phyloP scores from a whole-genome alignment of 2,113 vertebrate species.

The Mustela nigripes region DNA sequence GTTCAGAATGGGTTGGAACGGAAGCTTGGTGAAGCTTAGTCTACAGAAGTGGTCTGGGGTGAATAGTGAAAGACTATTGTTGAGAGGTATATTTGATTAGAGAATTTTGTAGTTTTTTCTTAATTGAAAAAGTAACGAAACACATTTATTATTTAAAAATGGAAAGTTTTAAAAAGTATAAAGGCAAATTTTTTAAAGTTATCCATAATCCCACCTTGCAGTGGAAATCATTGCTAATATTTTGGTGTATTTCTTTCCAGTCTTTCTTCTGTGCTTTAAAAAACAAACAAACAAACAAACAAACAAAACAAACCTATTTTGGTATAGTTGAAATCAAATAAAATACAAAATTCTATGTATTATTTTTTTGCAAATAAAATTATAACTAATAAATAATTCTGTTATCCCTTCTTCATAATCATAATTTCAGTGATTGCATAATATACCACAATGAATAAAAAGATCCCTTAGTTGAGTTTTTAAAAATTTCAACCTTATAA shows the following conservation, averaged over 20 bases:
- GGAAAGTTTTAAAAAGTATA: not conserved
- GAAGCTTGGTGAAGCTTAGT: not conserved
- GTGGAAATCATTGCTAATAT: not conserved
- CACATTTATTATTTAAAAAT: not conserved
- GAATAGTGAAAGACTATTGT: not conserved
- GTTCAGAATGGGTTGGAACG: not conserved
- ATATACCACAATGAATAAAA: not conserved
- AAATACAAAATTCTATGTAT: not conserved
- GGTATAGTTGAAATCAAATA: not conserved
- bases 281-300: not conserved
- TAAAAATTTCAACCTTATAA: not conserved
- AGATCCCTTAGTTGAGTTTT: not conserved
- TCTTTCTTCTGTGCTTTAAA: not conserved
- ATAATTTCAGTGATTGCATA: not conserved
- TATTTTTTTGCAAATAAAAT: not conserved
- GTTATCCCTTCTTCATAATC: not conserved
- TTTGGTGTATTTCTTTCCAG: not conserved
- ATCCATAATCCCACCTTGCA: not conserved
- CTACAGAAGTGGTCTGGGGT: not conserved
- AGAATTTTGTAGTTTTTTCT: not conserved
- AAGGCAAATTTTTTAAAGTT: not conserved
- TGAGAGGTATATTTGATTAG: not conserved
- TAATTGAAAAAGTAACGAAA: not conserved
- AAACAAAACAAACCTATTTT: not conserved
- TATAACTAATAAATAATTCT: not conserved